Evolutionary conservation across 2,113 vertebrate genomes (phyloP).

Genomic region (Semnopithecus entellus): DNA sequence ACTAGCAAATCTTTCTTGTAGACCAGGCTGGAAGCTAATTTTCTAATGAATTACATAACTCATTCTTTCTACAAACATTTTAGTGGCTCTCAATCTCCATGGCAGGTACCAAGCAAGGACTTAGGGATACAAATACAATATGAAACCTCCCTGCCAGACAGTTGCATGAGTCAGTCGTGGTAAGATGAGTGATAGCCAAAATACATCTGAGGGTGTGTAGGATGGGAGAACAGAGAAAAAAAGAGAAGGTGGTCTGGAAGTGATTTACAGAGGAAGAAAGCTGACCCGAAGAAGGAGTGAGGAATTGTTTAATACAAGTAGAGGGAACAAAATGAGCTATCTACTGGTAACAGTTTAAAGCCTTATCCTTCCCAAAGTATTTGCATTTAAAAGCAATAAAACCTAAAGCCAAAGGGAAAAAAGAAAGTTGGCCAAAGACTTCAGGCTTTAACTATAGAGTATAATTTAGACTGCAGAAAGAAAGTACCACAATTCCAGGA

Average conservation of each 20-base stretch:
- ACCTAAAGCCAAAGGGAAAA: neutral
- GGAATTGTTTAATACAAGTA: neutral
- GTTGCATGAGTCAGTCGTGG: neutral
- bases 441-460: neutral
- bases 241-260: neutral
- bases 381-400: conserved; percentile 48
- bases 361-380: neutral
- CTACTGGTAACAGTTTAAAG: neutral
- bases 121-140: neutral
- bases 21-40: neutral
- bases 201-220: neutral
- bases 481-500: neutral
- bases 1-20: neutral
- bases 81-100: neutral
- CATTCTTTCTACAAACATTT: neutral
- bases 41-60: neutral
- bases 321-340: neutral
- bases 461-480: neutral
- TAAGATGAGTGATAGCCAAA: neutral
- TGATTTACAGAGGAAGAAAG: neutral
- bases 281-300: neutral
- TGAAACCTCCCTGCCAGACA: neutral
- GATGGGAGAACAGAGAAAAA: neutral
- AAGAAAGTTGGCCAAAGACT: neutral
- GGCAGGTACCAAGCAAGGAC: neutral